Percentiles rank a stretch among this genome's conserved stretches.
These are phyloP conservation scores for Ctenomys sociabilis DNA, from an alignment of 2,113 vertebrate genomes.

Conservation along the genomic window DNA sequence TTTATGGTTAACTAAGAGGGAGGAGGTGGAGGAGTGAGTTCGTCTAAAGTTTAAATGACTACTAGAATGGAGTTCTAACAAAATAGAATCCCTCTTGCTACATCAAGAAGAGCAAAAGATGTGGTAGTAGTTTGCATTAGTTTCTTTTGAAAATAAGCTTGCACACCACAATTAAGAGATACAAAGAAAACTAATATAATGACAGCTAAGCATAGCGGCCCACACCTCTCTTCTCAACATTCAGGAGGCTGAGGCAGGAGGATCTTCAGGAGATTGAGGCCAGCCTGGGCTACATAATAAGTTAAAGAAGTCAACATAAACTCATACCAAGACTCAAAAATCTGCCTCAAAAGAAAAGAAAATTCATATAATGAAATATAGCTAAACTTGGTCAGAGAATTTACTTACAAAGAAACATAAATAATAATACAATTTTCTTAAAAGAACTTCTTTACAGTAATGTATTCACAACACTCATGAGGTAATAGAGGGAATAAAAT, in stretches of 20 bases:
- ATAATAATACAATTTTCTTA: neutral
- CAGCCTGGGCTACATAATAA: neutral
- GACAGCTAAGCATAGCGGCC: neutral
- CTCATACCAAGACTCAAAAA: neutral
- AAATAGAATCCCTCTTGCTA: too few species aligned
- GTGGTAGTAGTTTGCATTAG: neutral
- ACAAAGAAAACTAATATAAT: neutral
- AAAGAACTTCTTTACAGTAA: neutral
- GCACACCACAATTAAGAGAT: neutral
- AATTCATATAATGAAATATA: neutral
- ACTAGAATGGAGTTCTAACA: too few species aligned
- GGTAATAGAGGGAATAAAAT: neutral
- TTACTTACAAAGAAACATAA: conserved; percentile 8
- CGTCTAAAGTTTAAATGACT: too few species aligned
- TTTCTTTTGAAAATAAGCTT: neutral
- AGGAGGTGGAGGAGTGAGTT: too few species aligned
- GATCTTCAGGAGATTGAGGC: neutral
- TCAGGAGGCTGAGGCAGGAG: neutral
- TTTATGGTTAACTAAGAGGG: too few species aligned
- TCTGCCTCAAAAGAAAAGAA: neutral
- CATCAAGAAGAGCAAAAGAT: too few species aligned
- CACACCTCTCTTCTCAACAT: neutral
- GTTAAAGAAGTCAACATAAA: neutral
- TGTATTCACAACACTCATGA: neutral
- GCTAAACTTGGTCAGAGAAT: neutral